These are phyloP conservation scores for Anolis apletophallus DNA, from an alignment of 2,797 vertebrate genomes.

Conservation along the genomic window DNA sequence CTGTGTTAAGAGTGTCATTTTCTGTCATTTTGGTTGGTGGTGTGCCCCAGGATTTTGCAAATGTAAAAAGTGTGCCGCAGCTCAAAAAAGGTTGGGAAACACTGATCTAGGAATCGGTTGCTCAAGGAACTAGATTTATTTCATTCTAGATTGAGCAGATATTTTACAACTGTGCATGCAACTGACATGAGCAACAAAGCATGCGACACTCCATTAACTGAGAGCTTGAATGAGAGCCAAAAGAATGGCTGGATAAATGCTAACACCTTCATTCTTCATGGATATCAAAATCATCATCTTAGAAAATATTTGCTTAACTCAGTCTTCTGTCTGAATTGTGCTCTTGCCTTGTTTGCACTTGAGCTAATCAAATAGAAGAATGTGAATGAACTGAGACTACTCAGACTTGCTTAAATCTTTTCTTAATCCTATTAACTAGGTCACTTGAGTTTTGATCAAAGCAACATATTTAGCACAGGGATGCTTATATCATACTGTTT, in stretches of 20 bases:
- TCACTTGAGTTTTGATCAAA: constrained; percentile 13
- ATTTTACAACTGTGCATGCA: background rate
- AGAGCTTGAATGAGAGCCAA: background rate
- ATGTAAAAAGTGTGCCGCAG: no score
- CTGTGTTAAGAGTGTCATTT: no score
- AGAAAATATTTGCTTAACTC: constrained; percentile 2
- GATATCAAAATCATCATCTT: background rate
- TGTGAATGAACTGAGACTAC: background rate
- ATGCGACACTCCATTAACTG: background rate
- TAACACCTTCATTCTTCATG: background rate
- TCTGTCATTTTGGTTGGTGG: no score
- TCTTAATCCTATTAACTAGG: constrained; percentile 1
- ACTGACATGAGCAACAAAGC: background rate
- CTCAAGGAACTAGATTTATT: background rate
- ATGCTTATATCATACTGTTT: background rate
- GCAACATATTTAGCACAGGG: background rate
- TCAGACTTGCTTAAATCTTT: background rate
- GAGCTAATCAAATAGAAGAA: constrained; percentile 8
- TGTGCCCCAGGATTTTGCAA: no score
- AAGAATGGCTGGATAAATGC: background rate
- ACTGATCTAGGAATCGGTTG: background rate
- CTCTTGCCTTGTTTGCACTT: background rate
- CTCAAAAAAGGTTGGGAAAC: no score
- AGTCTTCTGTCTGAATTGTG: background rate
- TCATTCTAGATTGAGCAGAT: background rate